Base-by-base conservation (phyloP, 2,113 vertebrate species). In the Micromys minutus region DNA sequence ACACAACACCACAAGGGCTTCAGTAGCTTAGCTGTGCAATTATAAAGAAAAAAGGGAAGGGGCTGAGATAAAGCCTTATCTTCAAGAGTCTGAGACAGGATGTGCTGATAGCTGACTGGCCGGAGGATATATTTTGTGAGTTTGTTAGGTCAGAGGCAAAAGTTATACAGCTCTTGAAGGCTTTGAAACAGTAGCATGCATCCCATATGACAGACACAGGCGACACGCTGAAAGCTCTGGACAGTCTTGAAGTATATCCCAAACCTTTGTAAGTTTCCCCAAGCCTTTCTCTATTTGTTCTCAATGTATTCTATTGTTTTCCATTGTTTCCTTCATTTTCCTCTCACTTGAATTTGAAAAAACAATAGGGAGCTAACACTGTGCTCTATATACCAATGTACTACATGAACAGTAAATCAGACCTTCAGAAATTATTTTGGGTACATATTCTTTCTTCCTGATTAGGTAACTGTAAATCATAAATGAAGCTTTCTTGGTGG, bases 301-400 rank as follows among this genome's bases (percentile, higher is more conserved):
- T 86, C 76, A 83, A 92, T 93, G 80, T 29, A 21, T 90, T 93
- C 95, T 98, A 92, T 96, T 97, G 93, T 97, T 97, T 97, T 93
- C 65, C 92, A 89, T 89, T 71, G 81, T 83, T 95, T 97, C 83
- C 87, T 81, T 92, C 86, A 89, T 95, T 95, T 94, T 65, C 69
- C 88, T 96, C 81, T 89, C 90, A 45, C 90, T 86, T 63, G 83
- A 50, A 91, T 96, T 96, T 93, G 74, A 91, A 92, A 96, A 88
- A 50, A 97, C 96, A 97, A 26, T 84, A 45, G 74, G 95, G 77
- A 87, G 77, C 81, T 96, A 84, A 94, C 92, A 96, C 47, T 74
- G 57, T 55, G 24, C 88, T 95, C 96, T 94, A 91, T 94, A 94
- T 76, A 97, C 77, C 42, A 91, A n/a, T 0, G 8, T 31, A n/a